Base-by-base conservation (phyloP, 2,797 vertebrate species). In the Acipenser transmontanus region DNA sequence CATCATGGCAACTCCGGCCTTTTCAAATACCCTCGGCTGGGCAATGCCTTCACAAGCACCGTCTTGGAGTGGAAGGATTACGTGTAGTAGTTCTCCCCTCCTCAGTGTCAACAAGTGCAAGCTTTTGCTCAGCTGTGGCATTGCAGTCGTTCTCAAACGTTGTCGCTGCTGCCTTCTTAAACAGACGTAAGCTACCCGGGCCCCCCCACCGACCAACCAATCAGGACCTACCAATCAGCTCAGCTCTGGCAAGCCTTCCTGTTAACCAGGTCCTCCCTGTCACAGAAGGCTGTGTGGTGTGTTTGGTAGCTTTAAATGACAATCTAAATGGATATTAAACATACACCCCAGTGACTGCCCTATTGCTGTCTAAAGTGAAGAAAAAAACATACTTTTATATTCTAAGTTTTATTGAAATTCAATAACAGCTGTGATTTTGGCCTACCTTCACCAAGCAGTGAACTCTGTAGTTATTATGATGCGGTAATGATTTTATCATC, bases 401-500 rank as follows among this genome's bases (percentile, higher is more conserved):
- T 82, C 47, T 81, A 50, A 77, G 85, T 92, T 88, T 88, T 88
- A 91, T 91, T 85, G 82, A 87, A 91, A 93, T 93, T 85, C 91
- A 94, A 94, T 91, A 93, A 92, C 87, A 91, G 88, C 87, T 84
- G 85, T 88, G 88, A 86, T 93, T 92, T 92, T 91, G 90, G 91
- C 90, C 90, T 90, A 90, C 93, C 91, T 92, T 95, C 95, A 93
- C 95, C 93, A 86, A 82, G 81, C 87, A 89, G 87, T 98, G 94
- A 98, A 97, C 95, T 95, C 91, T 90, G 81, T 86, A 88, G 93
- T 94, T 96, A 95, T 97, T 97, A 94, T 90, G 89, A 92, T 91
- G 87, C 87, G 83, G 90, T 93, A 96, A 95, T 97, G 95, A 96
- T 96, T 97, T 97, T 93, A 88, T 93, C 93, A 98, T 98, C 94